phyloP scores from a whole-genome alignment of 2,888 invertebrate genomes.

The Amphiduros pacificus region DNA sequence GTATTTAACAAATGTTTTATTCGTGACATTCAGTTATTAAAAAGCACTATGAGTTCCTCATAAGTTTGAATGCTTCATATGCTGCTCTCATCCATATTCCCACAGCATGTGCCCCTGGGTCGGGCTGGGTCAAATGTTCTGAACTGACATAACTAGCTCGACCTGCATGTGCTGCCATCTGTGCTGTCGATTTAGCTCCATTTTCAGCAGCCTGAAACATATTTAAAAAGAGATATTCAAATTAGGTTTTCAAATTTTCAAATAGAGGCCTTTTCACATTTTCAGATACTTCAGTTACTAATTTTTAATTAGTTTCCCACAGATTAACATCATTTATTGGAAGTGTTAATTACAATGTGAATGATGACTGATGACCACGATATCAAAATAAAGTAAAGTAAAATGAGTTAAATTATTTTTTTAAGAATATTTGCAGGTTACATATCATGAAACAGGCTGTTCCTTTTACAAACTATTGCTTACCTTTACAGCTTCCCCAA shows the following conservation, averaged over 20 bases:
- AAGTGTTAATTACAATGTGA: too few relatives aligned
- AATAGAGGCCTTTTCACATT: not conserved
- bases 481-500: slow-evolving; percentile 9
- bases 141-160: slow-evolving; percentile 72
- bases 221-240: not conserved
- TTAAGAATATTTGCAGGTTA: not conserved
- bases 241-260: not conserved
- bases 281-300: not conserved
- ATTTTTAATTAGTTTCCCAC: not conserved
- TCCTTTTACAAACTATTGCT: not conserved
- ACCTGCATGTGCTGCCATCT: slow-evolving; percentile 68
- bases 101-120: slow-evolving; percentile 73
- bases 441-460: not conserved
- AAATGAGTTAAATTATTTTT: not conserved
- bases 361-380: too few relatives aligned
- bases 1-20: too few relatives aligned
- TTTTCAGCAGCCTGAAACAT: slow-evolving; percentile 48
- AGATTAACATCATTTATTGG: too few relatives aligned
- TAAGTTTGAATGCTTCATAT: slow-evolving; percentile 14
- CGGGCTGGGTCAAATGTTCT: slow-evolving; percentile 64
- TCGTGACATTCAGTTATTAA: too few relatives aligned
- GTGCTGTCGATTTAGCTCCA: slow-evolving; percentile 55
- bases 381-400: not conserved
- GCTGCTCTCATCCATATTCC: slow-evolving; percentile 67
- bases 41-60: too few relatives aligned